Conservation (phyloP, 2,888 invertebrate species). For the Ommatoiulus sabulosus region DNA sequence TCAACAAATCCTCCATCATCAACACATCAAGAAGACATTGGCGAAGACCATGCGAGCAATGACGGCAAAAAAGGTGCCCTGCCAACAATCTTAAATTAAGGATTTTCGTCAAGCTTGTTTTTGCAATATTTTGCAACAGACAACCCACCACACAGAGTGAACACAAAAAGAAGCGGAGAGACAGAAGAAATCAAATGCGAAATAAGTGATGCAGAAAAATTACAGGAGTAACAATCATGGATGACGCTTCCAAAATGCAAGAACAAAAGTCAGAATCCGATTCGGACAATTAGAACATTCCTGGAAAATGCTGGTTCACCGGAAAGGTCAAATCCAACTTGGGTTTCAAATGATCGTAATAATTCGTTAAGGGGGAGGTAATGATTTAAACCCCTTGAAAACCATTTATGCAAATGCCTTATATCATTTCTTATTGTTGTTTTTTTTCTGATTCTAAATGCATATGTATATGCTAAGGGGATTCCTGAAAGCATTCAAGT, state of each 20-base stretch:
- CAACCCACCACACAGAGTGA: not conserved
- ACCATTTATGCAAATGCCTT: not conserved
- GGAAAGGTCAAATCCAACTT: not conserved
- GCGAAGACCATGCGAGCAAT: not conserved
- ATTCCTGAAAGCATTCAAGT: not conserved
- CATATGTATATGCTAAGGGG: not conserved
- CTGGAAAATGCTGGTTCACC: not conserved
- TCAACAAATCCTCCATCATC: conserved; percentile 37
- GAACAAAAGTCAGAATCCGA: not conserved
- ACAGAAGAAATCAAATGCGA: conserved; percentile 2
- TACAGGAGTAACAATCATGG: not conserved
- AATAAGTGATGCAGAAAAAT: conserved; percentile 48
- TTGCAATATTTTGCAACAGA: not conserved
- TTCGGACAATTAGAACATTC: not conserved
- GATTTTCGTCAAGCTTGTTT: conserved; percentile 43
- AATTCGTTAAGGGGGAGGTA: not conserved
- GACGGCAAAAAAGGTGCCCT: not conserved
- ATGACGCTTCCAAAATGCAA: not conserved
- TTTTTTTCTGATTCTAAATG: not conserved
- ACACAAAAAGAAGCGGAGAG: not conserved
- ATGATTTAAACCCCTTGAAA: not conserved
- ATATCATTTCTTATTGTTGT: not conserved
- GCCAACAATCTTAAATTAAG: conserved; percentile 45
- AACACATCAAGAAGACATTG: conserved; percentile 40
- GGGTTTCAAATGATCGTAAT: not conserved